A percentile compares a stretch with the other conserved stretches of the same genome.
Evolutionary conservation across 1,140 invertebrate species (phyloP).

Genomic region (Pemphigus obesinymphae): DNA sequence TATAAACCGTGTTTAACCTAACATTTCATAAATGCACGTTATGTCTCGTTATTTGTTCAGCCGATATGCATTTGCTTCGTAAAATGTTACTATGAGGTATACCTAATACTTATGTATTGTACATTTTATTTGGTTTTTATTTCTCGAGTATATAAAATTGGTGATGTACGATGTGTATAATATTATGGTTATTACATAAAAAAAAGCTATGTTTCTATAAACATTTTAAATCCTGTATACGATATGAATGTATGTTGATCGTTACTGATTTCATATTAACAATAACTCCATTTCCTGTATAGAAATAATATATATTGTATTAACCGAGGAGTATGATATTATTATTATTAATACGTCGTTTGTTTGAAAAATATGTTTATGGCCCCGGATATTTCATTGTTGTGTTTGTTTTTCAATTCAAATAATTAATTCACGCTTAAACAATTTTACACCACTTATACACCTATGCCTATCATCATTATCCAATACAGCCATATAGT

Average conservation of each 20-base stretch:
- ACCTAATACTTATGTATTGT: too few species aligned
- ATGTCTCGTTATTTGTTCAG: neutral
- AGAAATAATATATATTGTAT: too few species aligned
- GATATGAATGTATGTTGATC: too few species aligned
- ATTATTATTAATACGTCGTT: too few species aligned
- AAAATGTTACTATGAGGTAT: neutral
- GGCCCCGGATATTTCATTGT: neutral
- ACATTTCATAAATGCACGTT: neutral
- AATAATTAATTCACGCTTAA: neutral
- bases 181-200: too few species aligned
- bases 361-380: neutral
- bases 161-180: neutral
- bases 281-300: too few species aligned
- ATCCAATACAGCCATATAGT: neutral
- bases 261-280: too few species aligned
- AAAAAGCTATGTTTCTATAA: too few species aligned
- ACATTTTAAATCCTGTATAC: too few species aligned
- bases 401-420: neutral
- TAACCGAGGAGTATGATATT: too few species aligned
- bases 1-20: neutral
- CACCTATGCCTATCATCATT: neutral
- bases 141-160: neutral
- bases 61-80: neutral
- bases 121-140: neutral
- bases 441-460: neutral